phyloP scores from a whole-genome alignment of 1,140 invertebrate species.

The Babylonia areolata region DNA sequence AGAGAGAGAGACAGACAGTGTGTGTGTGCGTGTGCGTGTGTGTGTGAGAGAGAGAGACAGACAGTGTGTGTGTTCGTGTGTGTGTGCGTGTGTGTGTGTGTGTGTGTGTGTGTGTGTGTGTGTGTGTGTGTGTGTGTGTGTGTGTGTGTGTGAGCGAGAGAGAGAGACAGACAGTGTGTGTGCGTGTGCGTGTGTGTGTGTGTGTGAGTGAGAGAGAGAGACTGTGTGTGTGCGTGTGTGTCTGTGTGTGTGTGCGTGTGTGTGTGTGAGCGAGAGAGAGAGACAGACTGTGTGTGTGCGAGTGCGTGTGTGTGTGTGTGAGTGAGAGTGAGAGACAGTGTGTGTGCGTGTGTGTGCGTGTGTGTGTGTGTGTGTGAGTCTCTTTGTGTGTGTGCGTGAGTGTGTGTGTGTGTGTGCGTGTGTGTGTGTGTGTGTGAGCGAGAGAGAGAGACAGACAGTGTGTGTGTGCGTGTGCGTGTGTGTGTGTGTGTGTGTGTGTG shows the following conservation, averaged over 20 bases:
- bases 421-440: background rate
- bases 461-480: background rate
- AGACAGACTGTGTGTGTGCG: background rate
- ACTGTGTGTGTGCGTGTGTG: background rate
- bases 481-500: background rate
- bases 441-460: background rate
- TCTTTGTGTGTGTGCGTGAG: conserved; percentile 15
- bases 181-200: background rate
- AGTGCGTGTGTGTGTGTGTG: conserved; percentile 1
- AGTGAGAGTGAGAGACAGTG: background rate
- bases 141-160: background rate
- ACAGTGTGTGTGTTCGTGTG: too few species aligned
- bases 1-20: too few species aligned
- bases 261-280: background rate
- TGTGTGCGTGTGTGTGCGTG: conserved; percentile 17
- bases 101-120: too few species aligned
- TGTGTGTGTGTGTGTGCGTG: conserved; percentile 26
- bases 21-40: too few species aligned
- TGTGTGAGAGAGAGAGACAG: too few species aligned
- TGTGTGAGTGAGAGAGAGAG: background rate
- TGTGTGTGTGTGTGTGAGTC: conserved; percentile 24
- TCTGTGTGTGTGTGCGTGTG: conserved; percentile 1
- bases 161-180: background rate
- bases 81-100: too few species aligned
- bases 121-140: background rate